Evolutionary conservation across 2,888 invertebrate genomes (phyloP).

Genomic region (Augiades crinisus): DNA sequence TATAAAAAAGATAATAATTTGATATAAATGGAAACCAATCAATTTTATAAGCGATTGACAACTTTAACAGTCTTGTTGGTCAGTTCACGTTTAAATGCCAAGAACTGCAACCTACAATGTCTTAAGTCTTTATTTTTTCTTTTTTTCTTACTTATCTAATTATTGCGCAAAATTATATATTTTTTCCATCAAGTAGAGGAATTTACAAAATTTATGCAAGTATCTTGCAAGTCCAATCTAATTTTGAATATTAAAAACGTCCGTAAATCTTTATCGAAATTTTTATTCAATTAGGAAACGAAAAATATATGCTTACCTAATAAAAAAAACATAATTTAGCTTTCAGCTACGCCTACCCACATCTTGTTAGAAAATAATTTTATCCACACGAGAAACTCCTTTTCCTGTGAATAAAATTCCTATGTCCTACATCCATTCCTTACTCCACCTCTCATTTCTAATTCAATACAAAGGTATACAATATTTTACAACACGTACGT

Average conservation of each 20-base stretch:
- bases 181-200: slow-evolving; percentile 20
- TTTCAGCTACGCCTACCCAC: slow-evolving; percentile 17
- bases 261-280: too few relatives aligned
- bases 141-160: slow-evolving; percentile 10
- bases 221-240: slow-evolving; percentile 11
- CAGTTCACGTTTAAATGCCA: not conserved
- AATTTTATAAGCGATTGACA: slow-evolving; percentile 24
- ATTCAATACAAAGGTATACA: slow-evolving; percentile 12
- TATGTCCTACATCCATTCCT: not conserved
- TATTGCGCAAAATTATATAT: slow-evolving; percentile 18
- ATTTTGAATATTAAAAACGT: slow-evolving; percentile 8
- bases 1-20: slow-evolving; percentile 7
- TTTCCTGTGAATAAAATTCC: too few relatives aligned
- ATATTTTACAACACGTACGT: slow-evolving; percentile 14
- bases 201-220: slow-evolving; percentile 5
- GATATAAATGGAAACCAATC: slow-evolving; percentile 15
- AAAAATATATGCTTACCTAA: too few relatives aligned
- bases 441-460: slow-evolving; percentile 13
- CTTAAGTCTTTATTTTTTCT: slow-evolving; percentile 16
- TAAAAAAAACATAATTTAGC: slow-evolving; percentile 1
- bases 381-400: too few relatives aligned
- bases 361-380: not conserved
- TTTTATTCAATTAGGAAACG: too few relatives aligned
- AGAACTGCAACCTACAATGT: not conserved
- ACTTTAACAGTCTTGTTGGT: slow-evolving; percentile 12